phyloP scores from a whole-genome alignment of 2,113 vertebrate species.

The Macrotis lagotis region DNA sequence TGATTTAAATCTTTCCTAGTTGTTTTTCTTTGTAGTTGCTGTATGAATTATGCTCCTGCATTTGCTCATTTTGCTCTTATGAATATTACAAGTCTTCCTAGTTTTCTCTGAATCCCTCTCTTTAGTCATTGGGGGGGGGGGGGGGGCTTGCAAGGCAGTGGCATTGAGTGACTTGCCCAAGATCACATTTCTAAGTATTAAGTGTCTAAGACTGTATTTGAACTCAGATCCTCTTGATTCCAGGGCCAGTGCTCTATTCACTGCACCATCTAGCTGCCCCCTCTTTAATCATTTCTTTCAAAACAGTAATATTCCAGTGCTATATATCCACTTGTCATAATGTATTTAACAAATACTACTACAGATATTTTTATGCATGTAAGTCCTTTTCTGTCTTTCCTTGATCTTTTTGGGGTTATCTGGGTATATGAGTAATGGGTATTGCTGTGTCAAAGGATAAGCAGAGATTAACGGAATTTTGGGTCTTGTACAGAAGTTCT shows the following conservation, averaged over 20 bases:
- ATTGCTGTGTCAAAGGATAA: neutral
- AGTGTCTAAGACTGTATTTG: too few species aligned
- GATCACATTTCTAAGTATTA: too few species aligned
- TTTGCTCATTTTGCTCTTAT: neutral
- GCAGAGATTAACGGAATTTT: neutral
- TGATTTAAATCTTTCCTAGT: neutral
- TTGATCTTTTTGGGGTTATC: neutral
- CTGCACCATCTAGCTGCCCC: too few species aligned
- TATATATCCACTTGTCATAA: neutral
- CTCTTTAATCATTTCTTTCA: neutral
- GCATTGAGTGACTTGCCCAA: too few species aligned
- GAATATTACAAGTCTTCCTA: neutral
- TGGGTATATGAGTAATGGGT: neutral
- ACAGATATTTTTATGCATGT: neutral
- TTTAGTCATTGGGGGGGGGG: too few species aligned
- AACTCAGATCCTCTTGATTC: too few species aligned
- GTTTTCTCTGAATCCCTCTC: neutral
- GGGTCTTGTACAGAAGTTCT: neutral
- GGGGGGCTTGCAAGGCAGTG: too few species aligned
- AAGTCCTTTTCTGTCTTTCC: neutral
- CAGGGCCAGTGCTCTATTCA: too few species aligned
- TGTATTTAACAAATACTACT: neutral
- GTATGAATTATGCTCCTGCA: neutral
- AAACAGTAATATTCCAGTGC: neutral
- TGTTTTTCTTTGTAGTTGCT: neutral